Conservation (phyloP, 2,888 invertebrate genomes). For the Eremobia ochroleuca region DNA sequence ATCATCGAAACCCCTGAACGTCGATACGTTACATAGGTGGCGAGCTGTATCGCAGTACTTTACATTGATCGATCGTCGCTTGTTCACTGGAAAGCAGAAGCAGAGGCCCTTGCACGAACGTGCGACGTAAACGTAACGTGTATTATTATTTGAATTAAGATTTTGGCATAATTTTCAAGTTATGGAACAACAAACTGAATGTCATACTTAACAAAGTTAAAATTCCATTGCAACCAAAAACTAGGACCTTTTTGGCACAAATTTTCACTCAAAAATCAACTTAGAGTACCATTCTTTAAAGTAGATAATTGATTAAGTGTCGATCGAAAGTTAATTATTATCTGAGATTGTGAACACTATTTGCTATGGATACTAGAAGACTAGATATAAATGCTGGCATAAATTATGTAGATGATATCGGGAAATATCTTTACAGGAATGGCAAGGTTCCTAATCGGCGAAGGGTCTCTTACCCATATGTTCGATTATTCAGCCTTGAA, state of each 20-base stretch:
- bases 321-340: too few relatives aligned
- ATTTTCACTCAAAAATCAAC: too few relatives aligned
- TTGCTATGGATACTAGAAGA: background rate
- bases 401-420: background rate
- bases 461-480: constrained; percentile 8
- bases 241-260: too few relatives aligned
- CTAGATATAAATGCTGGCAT: background rate
- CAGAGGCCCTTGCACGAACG: background rate
- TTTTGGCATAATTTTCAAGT: too few relatives aligned
- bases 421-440: constrained; percentile 4
- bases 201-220: too few relatives aligned
- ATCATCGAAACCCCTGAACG: constrained; percentile 55
- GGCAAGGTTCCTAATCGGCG: background rate
- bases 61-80: constrained; percentile 51
- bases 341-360: too few relatives aligned
- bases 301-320: too few relatives aligned
- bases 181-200: too few relatives aligned
- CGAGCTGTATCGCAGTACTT: constrained; percentile 47
- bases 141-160: background rate
- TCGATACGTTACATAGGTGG: constrained; percentile 56
- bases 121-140: background rate
- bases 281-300: too few relatives aligned
- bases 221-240: too few relatives aligned
- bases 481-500: constrained; percentile 46
- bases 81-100: constrained; percentile 22